phyloP scores from a whole-genome alignment of 64 coral and sea anemone species.

The Trachythela sp. region DNA sequence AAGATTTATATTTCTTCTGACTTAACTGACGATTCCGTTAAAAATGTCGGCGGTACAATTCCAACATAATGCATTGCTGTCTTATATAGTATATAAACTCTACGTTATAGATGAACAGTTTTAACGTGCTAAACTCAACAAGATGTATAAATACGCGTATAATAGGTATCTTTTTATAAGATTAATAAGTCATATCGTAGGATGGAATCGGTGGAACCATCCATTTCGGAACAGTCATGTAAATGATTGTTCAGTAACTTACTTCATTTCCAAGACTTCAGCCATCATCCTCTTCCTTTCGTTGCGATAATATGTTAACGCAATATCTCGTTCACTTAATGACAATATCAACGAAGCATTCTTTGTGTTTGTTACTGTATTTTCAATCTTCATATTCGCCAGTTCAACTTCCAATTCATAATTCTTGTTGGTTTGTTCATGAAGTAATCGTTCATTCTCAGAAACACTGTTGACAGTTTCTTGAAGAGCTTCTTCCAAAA shows the following conservation, averaged over 20 bases:
- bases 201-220: too few relatives aligned
- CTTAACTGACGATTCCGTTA: too few relatives aligned
- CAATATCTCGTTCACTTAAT: constrained; percentile 80
- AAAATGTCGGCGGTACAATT: too few relatives aligned
- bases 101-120: too few relatives aligned
- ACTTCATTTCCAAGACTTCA: constrained; percentile 95
- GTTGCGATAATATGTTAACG: constrained; percentile 84
- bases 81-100: too few relatives aligned
- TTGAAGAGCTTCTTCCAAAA: constrained; percentile 18
- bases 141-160: not conserved
- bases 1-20: too few relatives aligned
- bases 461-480: constrained; percentile 24
- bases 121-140: not conserved
- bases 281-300: constrained; percentile 75
- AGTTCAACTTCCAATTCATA: constrained; percentile 84
- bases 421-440: not conserved
- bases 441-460: constrained; percentile 16
- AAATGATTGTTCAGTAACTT: not conserved
- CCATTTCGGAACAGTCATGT: too few relatives aligned
- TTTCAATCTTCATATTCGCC: constrained; percentile 77
- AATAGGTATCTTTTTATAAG: not conserved
- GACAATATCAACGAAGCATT: constrained; percentile 85
- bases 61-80: too few relatives aligned
- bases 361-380: constrained; percentile 88
- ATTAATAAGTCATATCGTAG: not conserved